Conservation (phyloP, 1,140 invertebrate genomes). For the Cydia amplana region DNA sequence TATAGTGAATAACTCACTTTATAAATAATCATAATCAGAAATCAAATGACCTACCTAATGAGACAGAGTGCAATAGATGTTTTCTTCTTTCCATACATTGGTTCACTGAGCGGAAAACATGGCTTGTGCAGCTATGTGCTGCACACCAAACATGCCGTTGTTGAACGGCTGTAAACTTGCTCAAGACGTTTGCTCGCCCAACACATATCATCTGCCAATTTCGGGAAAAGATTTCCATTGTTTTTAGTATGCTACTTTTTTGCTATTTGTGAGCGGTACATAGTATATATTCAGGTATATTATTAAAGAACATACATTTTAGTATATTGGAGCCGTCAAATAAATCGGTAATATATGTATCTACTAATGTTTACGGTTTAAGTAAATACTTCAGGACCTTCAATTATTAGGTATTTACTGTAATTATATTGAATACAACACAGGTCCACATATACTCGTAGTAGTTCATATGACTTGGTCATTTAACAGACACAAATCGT, state of each 20-base stretch:
- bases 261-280: neutral
- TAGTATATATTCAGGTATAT: neutral
- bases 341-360: no score
- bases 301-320: neutral
- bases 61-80: no score
- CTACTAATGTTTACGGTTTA: no score
- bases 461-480: neutral
- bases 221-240: neutral
- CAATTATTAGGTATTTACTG: neutral
- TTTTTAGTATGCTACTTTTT: neutral
- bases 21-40: no score
- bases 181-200: neutral
- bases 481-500: neutral
- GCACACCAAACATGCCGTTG: neutral
- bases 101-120: no score
- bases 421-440: neutral
- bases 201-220: neutral
- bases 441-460: neutral
- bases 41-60: no score
- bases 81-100: no score
- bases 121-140: neutral
- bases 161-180: neutral
- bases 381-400: no score
- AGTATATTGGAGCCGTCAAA: no score
- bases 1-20: no score